Conservation (phyloP, 2,888 invertebrate genomes). For the Parasteatoda lunata region DNA sequence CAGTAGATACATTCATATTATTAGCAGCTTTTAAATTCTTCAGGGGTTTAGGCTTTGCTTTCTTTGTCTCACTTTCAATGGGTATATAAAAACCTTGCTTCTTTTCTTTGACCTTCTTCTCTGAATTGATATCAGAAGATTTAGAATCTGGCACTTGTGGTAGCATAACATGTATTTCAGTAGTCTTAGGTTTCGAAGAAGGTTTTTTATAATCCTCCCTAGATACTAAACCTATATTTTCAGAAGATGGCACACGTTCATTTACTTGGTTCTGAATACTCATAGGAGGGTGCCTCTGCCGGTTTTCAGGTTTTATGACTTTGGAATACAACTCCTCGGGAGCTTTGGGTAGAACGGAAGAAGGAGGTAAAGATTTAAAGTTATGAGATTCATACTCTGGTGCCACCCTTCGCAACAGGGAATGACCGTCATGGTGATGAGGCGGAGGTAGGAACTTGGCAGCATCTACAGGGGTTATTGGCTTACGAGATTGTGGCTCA, state of each 20-base stretch:
- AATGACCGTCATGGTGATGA: slow-evolving; percentile 17
- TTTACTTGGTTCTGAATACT: background rate
- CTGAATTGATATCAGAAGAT: background rate
- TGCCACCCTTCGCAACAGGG: background rate
- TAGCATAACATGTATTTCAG: slow-evolving; percentile 52
- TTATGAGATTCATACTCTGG: slow-evolving; percentile 1
- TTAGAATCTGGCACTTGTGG: slow-evolving; percentile 57
- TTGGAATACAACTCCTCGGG: slow-evolving; percentile 60
- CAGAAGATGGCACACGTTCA: slow-evolving; percentile 1
- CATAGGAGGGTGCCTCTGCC: slow-evolving; percentile 7
- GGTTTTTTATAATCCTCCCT: slow-evolving; percentile 3
- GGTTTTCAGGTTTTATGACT: slow-evolving; percentile 42
- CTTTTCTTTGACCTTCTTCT: slow-evolving; percentile 28
- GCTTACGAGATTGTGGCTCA: slow-evolving; percentile 14
- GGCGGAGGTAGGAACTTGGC: slow-evolving; percentile 18
- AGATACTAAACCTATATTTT: slow-evolving; percentile 26
- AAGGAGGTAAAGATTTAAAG: slow-evolving; percentile 41
- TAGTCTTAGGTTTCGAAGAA: slow-evolving; percentile 34
- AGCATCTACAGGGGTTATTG: background rate
- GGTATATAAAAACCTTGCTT: slow-evolving; percentile 65
- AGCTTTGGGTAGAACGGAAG: slow-evolving; percentile 11
- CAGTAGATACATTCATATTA: slow-evolving; percentile 10
- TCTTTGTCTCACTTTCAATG: slow-evolving; percentile 56
- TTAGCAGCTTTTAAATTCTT: slow-evolving; percentile 31
- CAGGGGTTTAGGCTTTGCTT: slow-evolving; percentile 43